Evolutionary conservation across 2,888 invertebrate genomes (phyloP), one percentile per base, ranked within the genome.

Genomic region (Sesamia inferens): DNA sequence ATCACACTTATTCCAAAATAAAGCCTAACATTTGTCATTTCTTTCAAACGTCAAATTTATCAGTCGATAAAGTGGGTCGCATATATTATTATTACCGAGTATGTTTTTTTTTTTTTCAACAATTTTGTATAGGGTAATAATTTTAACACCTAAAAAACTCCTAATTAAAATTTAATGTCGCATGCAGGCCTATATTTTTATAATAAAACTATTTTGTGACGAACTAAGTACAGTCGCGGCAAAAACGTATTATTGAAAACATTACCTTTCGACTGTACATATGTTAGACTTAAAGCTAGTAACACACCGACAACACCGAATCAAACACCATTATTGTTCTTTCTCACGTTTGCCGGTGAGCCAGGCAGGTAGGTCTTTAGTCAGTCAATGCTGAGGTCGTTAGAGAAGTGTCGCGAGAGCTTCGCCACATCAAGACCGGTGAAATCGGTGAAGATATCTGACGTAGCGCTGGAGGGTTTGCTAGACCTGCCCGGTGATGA

Each of bases 331-430:
- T 76, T 79, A 68, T 81, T 68, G 78, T 90, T 90, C 78, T 88
- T 89, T 80, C 93, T 91, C 69, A 85, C 87, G 39, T 83, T 88
- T 13, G 92, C 92, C 76, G 96, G 95, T n/a, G 96, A 95, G 55
- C 94, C 93, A 66, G 95, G 96, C 90, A 94, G 86, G 90, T 94
- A 95, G 66, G 88, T 89, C 91, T 90, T 96, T 93, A 96, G 96
- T 96, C 96, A 96, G 94, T 96, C 96, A 72, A 96, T 95, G 80
- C 93, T 95, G 39, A 96, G 90, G 76, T 96, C 96, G 88, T 96
- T 95, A 1, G 96, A 93, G 91, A 96, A 96, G 72, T 96, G 96
- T 39, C 96, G 92, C 67, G 96, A 96, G 22, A 96, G 92, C 82
- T 93, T 95, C 3, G 95, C 93, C 0, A 96, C 96, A 70, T 96